phyloP scores from a whole-genome alignment of 2,888 invertebrate genomes.

The Neelides folsomi region DNA sequence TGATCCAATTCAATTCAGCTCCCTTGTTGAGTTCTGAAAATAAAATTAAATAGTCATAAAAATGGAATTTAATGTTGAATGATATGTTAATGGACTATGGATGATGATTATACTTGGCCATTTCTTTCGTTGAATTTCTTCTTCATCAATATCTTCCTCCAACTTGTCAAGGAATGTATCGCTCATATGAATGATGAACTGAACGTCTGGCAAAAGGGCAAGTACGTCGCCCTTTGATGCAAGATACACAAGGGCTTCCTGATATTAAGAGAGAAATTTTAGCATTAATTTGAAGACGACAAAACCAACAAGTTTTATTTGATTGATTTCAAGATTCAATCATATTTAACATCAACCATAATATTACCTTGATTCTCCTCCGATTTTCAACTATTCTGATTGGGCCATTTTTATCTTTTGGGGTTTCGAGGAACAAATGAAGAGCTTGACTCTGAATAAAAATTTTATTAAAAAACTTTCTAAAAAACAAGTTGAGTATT shows the following conservation, averaged over 20 bases:
- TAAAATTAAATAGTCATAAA: neutral
- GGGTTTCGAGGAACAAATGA: slow-evolving; percentile 18
- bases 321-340: neutral
- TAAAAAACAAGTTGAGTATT: neutral
- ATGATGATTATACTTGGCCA: neutral
- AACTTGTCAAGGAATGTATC: slow-evolving; percentile 22
- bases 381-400: slow-evolving; percentile 20
- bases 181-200: slow-evolving; percentile 21
- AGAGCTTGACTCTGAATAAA: slow-evolving; percentile 11
- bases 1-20: slow-evolving; percentile 4
- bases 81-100: neutral
- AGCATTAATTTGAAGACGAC: neutral
- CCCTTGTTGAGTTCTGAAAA: neutral
- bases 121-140: neutral
- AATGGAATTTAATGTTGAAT: no score
- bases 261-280: neutral
- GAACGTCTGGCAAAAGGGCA: slow-evolving; percentile 20
- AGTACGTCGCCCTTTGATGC: slow-evolving; percentile 23
- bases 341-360: neutral
- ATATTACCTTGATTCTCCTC: slow-evolving; percentile 11
- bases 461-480: neutral
- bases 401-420: slow-evolving; percentile 5
- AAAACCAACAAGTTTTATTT: neutral
- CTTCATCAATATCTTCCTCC: slow-evolving; percentile 9
- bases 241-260: slow-evolving; percentile 19